Conservation (phyloP, 2,888 invertebrate species). For the Bimastos eiseni region DNA sequence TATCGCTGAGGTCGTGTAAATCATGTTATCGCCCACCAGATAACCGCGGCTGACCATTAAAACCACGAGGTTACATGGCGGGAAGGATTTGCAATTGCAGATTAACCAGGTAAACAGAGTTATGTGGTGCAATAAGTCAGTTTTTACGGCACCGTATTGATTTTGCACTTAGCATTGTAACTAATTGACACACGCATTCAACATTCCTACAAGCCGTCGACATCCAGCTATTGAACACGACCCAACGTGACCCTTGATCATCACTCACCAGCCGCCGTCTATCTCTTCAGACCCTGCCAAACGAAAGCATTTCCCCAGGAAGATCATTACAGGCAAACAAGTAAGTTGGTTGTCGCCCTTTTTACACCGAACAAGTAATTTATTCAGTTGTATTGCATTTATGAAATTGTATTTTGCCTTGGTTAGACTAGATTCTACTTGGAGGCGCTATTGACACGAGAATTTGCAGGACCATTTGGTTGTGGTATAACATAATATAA, state of each 20-base stretch:
- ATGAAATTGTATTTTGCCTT: not conserved
- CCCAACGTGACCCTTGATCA: not conserved
- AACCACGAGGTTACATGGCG: not conserved
- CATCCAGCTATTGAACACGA: not conserved
- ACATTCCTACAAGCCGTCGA: not conserved
- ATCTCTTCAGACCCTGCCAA: not conserved
- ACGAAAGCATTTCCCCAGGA: not conserved
- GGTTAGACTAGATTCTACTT: not conserved
- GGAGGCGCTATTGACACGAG: not conserved
- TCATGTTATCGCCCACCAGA: not conserved
- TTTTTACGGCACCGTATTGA: not conserved
- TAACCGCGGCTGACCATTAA: not conserved
- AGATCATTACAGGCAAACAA: not conserved
- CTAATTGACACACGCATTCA: slow-evolving; percentile 23
- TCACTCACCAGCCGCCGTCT: not conserved
- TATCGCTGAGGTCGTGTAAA: not conserved
- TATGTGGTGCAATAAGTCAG: not conserved
- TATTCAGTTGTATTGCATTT: not conserved
- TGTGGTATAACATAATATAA: not conserved
- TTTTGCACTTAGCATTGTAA: not conserved
- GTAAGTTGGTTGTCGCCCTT: not conserved
- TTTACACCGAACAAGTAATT: not conserved
- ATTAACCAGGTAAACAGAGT: not conserved
- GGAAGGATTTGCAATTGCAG: not conserved
- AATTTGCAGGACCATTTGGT: not conserved